These are phyloP conservation scores for Caenorhabditis latens DNA, from an alignment of 1,140 invertebrate species.

Conservation along the genomic window DNA sequence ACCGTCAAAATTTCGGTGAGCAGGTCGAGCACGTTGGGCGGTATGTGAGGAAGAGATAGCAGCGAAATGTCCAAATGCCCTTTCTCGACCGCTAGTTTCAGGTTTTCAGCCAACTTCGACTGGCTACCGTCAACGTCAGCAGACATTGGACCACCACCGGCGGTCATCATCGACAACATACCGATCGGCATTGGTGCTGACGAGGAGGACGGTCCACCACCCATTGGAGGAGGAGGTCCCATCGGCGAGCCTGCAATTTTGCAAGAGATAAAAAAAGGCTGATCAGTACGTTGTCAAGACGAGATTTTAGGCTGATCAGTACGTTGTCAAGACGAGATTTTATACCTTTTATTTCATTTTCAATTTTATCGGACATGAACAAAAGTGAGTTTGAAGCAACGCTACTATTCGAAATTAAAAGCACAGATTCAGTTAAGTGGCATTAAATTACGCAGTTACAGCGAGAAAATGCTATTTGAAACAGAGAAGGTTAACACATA, in stretches of 20 bases:
- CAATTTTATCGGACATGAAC: too few relatives aligned
- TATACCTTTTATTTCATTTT: too few relatives aligned
- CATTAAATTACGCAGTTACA: too few relatives aligned
- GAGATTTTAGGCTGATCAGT: too few relatives aligned
- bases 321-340: too few relatives aligned
- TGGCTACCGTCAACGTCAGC: constrained; percentile 4
- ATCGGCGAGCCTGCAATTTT: constrained; percentile 20
- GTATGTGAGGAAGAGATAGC: constrained; percentile 30
- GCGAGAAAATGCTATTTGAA: too few relatives aligned
- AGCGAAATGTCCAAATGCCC: constrained; percentile 47
- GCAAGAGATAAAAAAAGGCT: neutral
- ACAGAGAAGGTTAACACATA: too few relatives aligned
- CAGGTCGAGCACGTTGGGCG: constrained; percentile 51
- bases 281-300: too few relatives aligned
- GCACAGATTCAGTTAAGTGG: too few relatives aligned
- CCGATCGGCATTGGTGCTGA: constrained; percentile 31
- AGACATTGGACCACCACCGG: neutral
- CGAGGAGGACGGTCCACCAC: constrained; percentile 28
- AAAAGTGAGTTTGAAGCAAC: too few relatives aligned
- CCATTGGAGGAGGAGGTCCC: constrained; percentile 16
- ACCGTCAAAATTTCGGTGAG: constrained; percentile 55
- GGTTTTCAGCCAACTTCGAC: constrained; percentile 35
- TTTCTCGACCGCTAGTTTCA: constrained; percentile 43
- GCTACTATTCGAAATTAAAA: too few relatives aligned
- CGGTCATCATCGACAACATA: constrained; percentile 28